Percentiles rank a stretch among this genome's conserved stretches.
Evolutionary conservation across 2,113 vertebrate species (phyloP).

Genomic region (Thunnus maccoyii): DNA sequence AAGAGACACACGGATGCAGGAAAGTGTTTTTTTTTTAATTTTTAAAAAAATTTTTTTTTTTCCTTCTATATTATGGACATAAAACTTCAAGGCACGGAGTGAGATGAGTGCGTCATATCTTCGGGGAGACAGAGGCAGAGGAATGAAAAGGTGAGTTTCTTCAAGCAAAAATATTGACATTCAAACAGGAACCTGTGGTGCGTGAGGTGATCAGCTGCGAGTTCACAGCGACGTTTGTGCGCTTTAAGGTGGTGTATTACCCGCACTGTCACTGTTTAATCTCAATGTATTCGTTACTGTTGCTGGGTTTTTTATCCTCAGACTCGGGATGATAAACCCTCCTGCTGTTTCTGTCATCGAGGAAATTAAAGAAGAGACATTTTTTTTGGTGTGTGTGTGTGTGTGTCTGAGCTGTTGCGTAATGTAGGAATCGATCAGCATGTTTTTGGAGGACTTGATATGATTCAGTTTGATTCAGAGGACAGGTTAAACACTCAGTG

Average conservation of each 20-base stretch:
- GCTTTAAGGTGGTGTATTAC: neutral
- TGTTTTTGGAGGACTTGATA: neutral
- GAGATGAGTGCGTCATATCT: conserved; percentile 26
- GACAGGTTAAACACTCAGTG: no score
- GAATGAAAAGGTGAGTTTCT: conserved; percentile 50
- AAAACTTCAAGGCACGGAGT: conserved; percentile 17
- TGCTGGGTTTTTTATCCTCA: no score
- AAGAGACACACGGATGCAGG: no score
- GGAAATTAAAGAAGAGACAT: neutral
- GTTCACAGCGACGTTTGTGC: neutral
- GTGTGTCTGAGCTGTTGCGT: conserved; percentile 30
- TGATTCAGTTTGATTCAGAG: neutral
- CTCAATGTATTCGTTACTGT: no score
- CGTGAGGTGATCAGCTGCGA: neutral
- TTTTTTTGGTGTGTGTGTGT: neutral
- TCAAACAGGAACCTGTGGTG: conserved; percentile 10
- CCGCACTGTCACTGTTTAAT: neutral
- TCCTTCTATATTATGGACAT: neutral
- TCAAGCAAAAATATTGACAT: neutral
- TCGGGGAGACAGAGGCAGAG: neutral
- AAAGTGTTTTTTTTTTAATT: neutral
- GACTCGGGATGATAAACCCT: neutral
- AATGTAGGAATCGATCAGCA: conserved; percentile 22
- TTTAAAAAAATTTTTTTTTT: neutral
- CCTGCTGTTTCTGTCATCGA: neutral